phyloP scores from a whole-genome alignment of 2,797 vertebrate species.

The Botia kubotai region DNA sequence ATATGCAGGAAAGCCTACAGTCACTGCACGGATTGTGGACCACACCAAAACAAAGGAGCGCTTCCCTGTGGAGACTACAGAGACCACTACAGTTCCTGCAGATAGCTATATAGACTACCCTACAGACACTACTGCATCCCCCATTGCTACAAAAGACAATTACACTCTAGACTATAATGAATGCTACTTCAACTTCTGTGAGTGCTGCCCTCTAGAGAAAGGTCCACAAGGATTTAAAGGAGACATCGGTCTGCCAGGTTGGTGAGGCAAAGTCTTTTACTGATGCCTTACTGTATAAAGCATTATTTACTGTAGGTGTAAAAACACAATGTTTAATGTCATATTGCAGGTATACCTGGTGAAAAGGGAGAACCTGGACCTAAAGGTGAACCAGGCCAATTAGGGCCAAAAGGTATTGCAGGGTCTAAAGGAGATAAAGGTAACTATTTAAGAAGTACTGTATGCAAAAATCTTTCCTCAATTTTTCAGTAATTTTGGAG shows the following conservation, averaged over 20 bases:
- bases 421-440: slow-evolving; percentile 81
- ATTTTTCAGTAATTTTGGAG: neutral
- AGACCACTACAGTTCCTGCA: slow-evolving; percentile 65
- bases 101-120: slow-evolving; percentile 64
- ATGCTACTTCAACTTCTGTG: slow-evolving; percentile 95
- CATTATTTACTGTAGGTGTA: neutral
- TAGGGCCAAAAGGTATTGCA: slow-evolving; percentile 70
- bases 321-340: slow-evolving; percentile 22
- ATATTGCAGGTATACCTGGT: slow-evolving; percentile 81
- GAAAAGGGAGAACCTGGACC: slow-evolving; percentile 82
- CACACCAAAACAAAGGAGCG: slow-evolving; percentile 63
- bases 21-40: slow-evolving; percentile 63
- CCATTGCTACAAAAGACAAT: slow-evolving; percentile 79
- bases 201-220: slow-evolving; percentile 84
- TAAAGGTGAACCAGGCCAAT: slow-evolving; percentile 78
- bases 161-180: slow-evolving; percentile 88
- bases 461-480: neutral
- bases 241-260: slow-evolving; percentile 86
- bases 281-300: neutral
- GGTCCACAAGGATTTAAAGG: slow-evolving; percentile 85
- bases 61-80: slow-evolving; percentile 61
- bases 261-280: neutral
- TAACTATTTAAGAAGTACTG: slow-evolving; percentile 35
- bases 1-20: slow-evolving; percentile 67
- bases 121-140: slow-evolving; percentile 65